These are phyloP conservation scores for Botia almorhae DNA, from an alignment of 2,797 vertebrate species.

Conservation along the genomic window DNA sequence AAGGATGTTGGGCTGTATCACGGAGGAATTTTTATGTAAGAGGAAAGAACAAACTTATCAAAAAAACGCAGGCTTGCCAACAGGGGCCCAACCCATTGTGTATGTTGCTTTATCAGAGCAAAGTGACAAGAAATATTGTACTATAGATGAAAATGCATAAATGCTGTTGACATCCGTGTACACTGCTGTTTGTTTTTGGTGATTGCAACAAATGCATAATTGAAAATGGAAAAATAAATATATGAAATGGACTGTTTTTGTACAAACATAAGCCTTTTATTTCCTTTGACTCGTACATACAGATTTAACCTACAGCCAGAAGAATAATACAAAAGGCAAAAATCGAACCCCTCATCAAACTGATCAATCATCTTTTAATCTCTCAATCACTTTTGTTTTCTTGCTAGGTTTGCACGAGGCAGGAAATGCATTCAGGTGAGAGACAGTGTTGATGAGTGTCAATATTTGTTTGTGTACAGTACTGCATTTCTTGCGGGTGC, in stretches of 20 bases:
- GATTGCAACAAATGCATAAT: neutral
- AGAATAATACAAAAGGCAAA: neutral
- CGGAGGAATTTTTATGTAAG: slow-evolving; percentile 24
- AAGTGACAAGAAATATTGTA: neutral
- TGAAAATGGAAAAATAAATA: neutral
- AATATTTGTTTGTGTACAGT: slow-evolving; percentile 20
- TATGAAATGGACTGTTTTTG: neutral
- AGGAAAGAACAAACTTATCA: slow-evolving; percentile 7
- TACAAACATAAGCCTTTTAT: neutral
- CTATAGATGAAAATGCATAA: neutral
- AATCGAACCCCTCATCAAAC: neutral
- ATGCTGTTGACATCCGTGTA: neutral
- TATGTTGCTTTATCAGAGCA: neutral
- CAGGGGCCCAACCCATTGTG: neutral
- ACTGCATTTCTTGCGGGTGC: neutral
- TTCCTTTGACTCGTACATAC: neutral
- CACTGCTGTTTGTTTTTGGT: neutral
- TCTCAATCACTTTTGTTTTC: neutral
- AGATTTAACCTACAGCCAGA: neutral
- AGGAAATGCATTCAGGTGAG: neutral
- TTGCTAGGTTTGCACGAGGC: neutral
- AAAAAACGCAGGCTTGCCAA: neutral
- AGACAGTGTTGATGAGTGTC: neutral
- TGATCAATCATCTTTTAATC: neutral
- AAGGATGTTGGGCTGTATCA: slow-evolving; percentile 61